Percentiles rank a stretch among this genome's conserved stretches.
Evolutionary conservation across 1,140 invertebrate genomes (phyloP).

Genomic region (Grapholita molesta): DNA sequence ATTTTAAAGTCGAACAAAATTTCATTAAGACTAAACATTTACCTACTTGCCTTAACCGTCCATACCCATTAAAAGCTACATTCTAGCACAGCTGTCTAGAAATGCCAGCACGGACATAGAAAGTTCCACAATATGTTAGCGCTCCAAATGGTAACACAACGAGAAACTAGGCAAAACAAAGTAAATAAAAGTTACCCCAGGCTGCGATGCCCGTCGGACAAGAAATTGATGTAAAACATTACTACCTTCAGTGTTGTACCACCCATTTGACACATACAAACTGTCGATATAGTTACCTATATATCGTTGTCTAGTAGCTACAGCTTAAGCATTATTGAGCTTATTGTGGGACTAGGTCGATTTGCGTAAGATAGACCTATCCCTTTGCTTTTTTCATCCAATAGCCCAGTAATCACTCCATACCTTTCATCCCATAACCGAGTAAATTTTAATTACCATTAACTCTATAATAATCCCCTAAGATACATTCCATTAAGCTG

Average conservation of each 20-base stretch:
- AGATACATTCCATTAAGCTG: too few relatives aligned
- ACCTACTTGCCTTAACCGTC: background rate
- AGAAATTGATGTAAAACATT: constrained; percentile 5
- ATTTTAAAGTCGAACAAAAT: background rate
- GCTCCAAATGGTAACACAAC: constrained; percentile 11
- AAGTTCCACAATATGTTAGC: constrained; percentile 12
- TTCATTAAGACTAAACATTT: constrained; percentile 7
- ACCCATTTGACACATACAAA: background rate
- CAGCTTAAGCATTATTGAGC: too few relatives aligned
- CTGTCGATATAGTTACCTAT: background rate
- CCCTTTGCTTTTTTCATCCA: too few relatives aligned
- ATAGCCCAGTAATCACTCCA: too few relatives aligned
- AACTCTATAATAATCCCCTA: too few relatives aligned
- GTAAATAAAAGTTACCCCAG: constrained; percentile 9
- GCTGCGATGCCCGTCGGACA: background rate
- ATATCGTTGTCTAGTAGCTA: too few relatives aligned
- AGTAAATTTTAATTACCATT: too few relatives aligned
- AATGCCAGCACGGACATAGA: background rate
- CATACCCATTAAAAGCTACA: constrained; percentile 10
- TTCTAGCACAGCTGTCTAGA: background rate
- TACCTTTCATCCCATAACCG: too few relatives aligned
- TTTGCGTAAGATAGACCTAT: too few relatives aligned
- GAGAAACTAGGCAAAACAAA: constrained; percentile 16
- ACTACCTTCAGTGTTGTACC: constrained; percentile 1
- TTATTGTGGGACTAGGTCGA: too few relatives aligned